Base-by-base conservation (phyloP, 2,113 vertebrate genomes). In the Scortum barcoo region DNA sequence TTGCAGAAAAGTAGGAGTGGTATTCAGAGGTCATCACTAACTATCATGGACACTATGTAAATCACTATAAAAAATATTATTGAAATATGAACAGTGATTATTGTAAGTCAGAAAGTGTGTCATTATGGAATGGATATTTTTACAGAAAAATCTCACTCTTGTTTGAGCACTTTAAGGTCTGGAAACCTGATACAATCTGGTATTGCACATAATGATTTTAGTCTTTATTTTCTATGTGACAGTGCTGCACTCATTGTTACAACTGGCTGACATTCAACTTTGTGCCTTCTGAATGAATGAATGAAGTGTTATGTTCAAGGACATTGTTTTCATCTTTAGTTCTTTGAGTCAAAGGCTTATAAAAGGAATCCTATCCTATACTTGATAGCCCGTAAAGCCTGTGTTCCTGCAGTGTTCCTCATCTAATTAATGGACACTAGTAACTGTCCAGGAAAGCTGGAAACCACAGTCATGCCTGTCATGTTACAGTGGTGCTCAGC, bases 221-320 rank as follows among this genome's bases (percentile, higher is more conserved):
- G 16, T 10, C 19, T 72, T 72, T 48, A 51, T 73, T 48, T 48
- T 46, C 56, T n/a, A 24, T 19, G n/a, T 58, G 17, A 30, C n/a
- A 28, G 14, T 2, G 53, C 7, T 61, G 20, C 12, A n/a, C 19
- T 46, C 12, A 22, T 1, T 54, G 51, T 24, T 13, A 53, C 20
- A n/a, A 13, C 42, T 68, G 50, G 56, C 28, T 28, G 28, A 22
- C 30, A 2, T 36, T 22, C 61, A 63, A 26, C 56, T 26, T 44
- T 66, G 42, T 28, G 40, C 63, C 42, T 46, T 46, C 14, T 66
- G 42, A 28, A 11, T 66, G 40, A 66, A 9, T 22, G 14, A 26
- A 71, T 12, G 38, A 14, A 62, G 6, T 14, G 12, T 40, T 60
- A 12, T 61, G 24, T 54, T 40, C 54, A 68, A 74, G 70, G 71